Evolutionary conservation across 2,888 invertebrate species (phyloP).

Genomic region (Gortyna flavago): DNA sequence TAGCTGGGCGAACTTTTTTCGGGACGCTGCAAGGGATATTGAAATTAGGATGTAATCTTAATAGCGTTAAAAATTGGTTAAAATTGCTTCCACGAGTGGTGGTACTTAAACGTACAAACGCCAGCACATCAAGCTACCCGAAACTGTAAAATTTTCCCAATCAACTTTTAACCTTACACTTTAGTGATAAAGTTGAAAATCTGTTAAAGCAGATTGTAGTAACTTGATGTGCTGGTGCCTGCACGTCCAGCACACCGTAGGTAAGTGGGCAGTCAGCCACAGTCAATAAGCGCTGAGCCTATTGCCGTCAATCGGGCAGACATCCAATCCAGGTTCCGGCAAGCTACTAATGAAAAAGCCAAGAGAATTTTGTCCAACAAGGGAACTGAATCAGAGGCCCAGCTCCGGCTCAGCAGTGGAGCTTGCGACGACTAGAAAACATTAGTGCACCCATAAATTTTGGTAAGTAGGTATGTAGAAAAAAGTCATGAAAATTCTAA

Average conservation of each 20-base stretch:
- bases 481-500: background rate
- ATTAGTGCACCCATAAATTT: background rate
- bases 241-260: background rate
- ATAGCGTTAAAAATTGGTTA: background rate
- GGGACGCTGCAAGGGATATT: conserved; percentile 89
- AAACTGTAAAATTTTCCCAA: too few species aligned
- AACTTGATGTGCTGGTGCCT: too few species aligned
- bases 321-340: background rate
- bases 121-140: too few species aligned
- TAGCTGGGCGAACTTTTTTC: conserved; percentile 95
- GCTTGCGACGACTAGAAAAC: background rate
- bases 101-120: background rate
- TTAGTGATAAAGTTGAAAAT: too few species aligned
- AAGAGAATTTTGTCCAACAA: background rate
- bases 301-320: background rate
- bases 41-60: background rate
- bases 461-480: background rate
- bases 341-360: background rate
- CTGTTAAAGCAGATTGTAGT: too few species aligned
- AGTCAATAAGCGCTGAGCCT: background rate
- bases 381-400: background rate
- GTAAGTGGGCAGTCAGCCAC: background rate
- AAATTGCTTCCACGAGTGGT: background rate
- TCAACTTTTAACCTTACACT: too few species aligned
- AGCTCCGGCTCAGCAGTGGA: background rate